Percentiles rank a stretch among this genome's conserved stretches.
phyloP scores from a whole-genome alignment of 1,140 invertebrate genomes.

The Eumeta japonica region DNA sequence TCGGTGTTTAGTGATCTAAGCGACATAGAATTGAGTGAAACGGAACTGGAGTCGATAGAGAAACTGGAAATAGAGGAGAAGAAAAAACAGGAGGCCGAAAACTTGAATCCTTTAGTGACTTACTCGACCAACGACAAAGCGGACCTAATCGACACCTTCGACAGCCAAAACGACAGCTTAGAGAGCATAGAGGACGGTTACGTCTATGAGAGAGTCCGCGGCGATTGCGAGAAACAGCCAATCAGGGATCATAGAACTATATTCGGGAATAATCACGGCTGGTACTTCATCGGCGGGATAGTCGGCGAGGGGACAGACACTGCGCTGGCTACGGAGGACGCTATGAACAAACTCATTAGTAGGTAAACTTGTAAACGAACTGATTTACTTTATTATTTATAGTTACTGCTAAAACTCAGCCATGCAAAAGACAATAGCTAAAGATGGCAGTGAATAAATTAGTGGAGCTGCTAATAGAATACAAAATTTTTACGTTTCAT shows the following conservation, averaged over 20 bases:
- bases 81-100: constrained; percentile 38
- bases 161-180: constrained; percentile 25
- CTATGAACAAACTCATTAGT: constrained; percentile 76
- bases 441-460: not conserved
- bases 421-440: too few relatives aligned
- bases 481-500: not conserved
- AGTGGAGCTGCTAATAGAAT: not conserved
- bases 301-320: constrained; percentile 61
- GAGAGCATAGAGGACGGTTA: constrained; percentile 25
- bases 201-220: constrained; percentile 29
- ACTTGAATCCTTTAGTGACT: constrained; percentile 41
- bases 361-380: constrained; percentile 62
- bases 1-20: constrained; percentile 63
- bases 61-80: constrained; percentile 51
- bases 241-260: constrained; percentile 52
- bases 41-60: constrained; percentile 60
- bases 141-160: constrained; percentile 15
- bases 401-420: too few relatives aligned
- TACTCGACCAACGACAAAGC: constrained; percentile 33
- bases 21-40: constrained; percentile 61
- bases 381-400: constrained; percentile 20
- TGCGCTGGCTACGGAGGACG: constrained; percentile 62
- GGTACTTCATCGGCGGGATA: constrained; percentile 79
- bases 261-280: constrained; percentile 69
- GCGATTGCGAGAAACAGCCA: constrained; percentile 25